Evolutionary conservation across 2,888 invertebrate species (phyloP).

Genomic region (Lottia gigantea): DNA sequence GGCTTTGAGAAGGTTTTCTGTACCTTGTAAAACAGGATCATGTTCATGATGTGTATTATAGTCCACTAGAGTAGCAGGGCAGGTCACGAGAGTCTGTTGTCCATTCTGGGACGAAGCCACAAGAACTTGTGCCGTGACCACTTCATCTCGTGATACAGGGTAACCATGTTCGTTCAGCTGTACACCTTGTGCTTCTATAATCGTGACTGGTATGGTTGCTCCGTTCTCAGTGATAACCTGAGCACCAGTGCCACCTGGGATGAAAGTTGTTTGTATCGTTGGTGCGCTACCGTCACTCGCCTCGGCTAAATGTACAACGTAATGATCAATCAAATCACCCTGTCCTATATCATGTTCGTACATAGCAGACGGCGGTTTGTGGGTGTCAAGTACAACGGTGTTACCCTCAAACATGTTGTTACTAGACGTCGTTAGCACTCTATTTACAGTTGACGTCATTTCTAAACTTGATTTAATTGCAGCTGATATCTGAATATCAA

Average conservation of each 20-base stretch:
- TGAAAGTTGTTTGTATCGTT: conserved; percentile 51
- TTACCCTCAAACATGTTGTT: background rate
- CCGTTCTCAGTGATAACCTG: conserved; percentile 25
- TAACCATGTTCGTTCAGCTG: conserved; percentile 37
- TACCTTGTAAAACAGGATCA: conserved; percentile 46
- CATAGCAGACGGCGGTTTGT: background rate
- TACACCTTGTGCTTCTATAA: conserved; percentile 53
- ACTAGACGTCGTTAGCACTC: background rate
- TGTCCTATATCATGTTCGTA: background rate
- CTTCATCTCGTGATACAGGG: conserved; percentile 12
- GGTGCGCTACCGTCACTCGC: conserved; percentile 38
- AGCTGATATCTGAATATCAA: background rate
- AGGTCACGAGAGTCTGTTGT: conserved; percentile 34
- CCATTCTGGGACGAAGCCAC: conserved; percentile 27
- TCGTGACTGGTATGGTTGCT: conserved; percentile 39
- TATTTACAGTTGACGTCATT: background rate
- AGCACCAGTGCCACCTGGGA: conserved; percentile 36
- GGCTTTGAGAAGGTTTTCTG: conserved; percentile 48
- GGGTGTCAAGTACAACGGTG: background rate
- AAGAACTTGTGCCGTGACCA: conserved; percentile 27
- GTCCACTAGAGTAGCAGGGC: conserved; percentile 40
- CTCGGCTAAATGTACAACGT: conserved; percentile 47
- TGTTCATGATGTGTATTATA: conserved; percentile 30
- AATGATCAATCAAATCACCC: conserved; percentile 38
- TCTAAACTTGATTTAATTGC: background rate